Conservation (phyloP, 1,140 invertebrate genomes). For the Gonatopus flavifemur region DNA sequence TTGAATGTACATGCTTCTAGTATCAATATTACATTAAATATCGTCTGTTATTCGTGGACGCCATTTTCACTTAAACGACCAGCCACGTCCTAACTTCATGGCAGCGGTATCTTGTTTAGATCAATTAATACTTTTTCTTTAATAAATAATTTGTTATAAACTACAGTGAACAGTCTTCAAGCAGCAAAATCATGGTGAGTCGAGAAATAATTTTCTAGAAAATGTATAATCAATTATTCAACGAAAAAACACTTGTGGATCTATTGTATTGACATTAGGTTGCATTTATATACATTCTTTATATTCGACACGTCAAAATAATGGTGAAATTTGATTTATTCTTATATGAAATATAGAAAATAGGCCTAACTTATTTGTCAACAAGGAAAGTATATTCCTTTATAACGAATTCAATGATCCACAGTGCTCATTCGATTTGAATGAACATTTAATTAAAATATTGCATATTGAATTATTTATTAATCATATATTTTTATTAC, state of each 20-base stretch:
- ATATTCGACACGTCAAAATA: conserved; percentile 25
- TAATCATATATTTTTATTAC: background rate
- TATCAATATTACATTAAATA: too few relatives aligned
- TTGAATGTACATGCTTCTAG: too few relatives aligned
- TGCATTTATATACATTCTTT: too few relatives aligned
- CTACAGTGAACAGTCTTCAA: conserved; percentile 12
- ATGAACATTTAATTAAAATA: background rate
- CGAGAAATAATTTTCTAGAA: background rate
- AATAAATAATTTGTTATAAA: conserved; percentile 8
- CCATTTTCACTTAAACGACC: conserved; percentile 24
- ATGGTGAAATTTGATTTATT: too few relatives aligned
- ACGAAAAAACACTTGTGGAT: conserved; percentile 5
- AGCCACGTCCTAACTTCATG: conserved; percentile 47
- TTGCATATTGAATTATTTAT: background rate
- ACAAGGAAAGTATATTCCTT: background rate
- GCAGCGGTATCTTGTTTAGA: conserved; percentile 31
- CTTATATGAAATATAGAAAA: background rate
- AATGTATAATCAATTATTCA: background rate
- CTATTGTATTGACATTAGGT: conserved; percentile 1
- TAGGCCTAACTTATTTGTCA: background rate
- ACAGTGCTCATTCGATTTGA: background rate
- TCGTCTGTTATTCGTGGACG: too few relatives aligned
- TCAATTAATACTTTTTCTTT: conserved; percentile 14
- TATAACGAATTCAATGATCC: too few relatives aligned
- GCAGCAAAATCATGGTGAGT: conserved; percentile 35